Percentiles rank a stretch among this genome's conserved stretches.
Conservation (phyloP, 1,140 invertebrate genomes). For the Chrysopa pallens region DNA sequence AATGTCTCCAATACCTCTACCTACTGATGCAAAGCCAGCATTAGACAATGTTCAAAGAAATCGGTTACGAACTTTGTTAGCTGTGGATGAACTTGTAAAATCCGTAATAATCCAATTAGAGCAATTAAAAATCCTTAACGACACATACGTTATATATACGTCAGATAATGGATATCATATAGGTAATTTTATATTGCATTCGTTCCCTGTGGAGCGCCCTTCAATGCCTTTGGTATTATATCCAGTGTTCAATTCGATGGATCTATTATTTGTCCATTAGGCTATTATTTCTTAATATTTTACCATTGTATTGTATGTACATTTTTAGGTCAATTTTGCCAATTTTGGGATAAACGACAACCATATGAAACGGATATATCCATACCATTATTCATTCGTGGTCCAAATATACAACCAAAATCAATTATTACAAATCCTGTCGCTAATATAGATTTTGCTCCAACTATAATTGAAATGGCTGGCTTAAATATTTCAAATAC, state of each 20-base stretch:
- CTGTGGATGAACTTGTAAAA: conserved; percentile 71
- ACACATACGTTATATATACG: conserved; percentile 68
- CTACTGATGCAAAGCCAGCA: conserved; percentile 29
- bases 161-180: conserved; percentile 84
- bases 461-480: conserved; percentile 58
- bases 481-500: conserved; percentile 27
- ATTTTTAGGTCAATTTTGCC: conserved; percentile 53
- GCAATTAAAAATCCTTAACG: conserved; percentile 31
- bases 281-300: background rate
- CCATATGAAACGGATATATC: conserved; percentile 77
- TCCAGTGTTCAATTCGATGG: background rate
- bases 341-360: conserved; percentile 74
- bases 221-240: background rate
- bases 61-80: conserved; percentile 59
- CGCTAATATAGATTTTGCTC: conserved; percentile 61
- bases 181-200: conserved; percentile 30
- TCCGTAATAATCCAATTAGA: conserved; percentile 38
- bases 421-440: conserved; percentile 30
- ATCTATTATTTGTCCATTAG: background rate
- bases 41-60: conserved; percentile 49
- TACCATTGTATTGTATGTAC: background rate
- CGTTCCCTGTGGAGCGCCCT: background rate
- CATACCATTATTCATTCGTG: conserved; percentile 62
- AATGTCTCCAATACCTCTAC: conserved; percentile 41
- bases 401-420: conserved; percentile 38